These are phyloP conservation scores for Menidia beryllina DNA, from an alignment of 2,113 vertebrate species.

Conservation along the genomic window DNA sequence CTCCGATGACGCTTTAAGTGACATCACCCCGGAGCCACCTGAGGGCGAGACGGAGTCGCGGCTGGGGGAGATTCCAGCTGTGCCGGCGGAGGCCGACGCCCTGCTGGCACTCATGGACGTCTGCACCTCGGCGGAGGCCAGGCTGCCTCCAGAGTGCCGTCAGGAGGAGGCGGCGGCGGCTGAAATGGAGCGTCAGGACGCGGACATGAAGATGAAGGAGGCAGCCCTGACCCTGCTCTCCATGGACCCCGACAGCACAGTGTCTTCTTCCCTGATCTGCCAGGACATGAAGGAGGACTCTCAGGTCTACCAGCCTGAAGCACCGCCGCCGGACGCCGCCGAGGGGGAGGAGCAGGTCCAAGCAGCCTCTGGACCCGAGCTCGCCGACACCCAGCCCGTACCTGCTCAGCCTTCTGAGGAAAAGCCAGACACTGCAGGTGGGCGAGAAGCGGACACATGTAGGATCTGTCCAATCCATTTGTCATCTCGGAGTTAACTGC, in stretches of 20 bases:
- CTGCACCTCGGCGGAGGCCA: slow-evolving; percentile 69
- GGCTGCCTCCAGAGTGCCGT: slow-evolving; percentile 22
- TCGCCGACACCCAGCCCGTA: not conserved
- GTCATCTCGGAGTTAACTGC: not conserved
- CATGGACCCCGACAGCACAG: slow-evolving; percentile 79
- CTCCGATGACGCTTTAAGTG: slow-evolving; percentile 80
- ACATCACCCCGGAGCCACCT: slow-evolving; percentile 77
- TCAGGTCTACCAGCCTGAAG: not conserved
- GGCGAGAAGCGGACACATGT: not conserved
- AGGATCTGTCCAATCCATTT: not conserved
- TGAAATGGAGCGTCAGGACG: slow-evolving; percentile 68
- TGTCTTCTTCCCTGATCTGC: slow-evolving; percentile 51
- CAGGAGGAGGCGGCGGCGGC: not conserved
- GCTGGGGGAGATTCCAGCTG: slow-evolving; percentile 36
- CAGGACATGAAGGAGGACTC: slow-evolving; percentile 22
- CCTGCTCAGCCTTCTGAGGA: not conserved
- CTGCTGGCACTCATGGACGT: slow-evolving; percentile 80
- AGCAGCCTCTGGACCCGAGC: not conserved
- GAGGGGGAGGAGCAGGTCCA: slow-evolving; percentile 20
- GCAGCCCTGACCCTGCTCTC: slow-evolving; percentile 85
- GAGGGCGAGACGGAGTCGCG: slow-evolving; percentile 55
- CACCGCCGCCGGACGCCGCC: not conserved
- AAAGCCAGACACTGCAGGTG: slow-evolving; percentile 50
- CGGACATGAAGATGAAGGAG: slow-evolving; percentile 83
- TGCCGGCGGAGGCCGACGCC: slow-evolving; percentile 77